These are phyloP conservation scores for Heliconius ethilla DNA, from an alignment of 2,888 invertebrate species.

Conservation along the genomic window DNA sequence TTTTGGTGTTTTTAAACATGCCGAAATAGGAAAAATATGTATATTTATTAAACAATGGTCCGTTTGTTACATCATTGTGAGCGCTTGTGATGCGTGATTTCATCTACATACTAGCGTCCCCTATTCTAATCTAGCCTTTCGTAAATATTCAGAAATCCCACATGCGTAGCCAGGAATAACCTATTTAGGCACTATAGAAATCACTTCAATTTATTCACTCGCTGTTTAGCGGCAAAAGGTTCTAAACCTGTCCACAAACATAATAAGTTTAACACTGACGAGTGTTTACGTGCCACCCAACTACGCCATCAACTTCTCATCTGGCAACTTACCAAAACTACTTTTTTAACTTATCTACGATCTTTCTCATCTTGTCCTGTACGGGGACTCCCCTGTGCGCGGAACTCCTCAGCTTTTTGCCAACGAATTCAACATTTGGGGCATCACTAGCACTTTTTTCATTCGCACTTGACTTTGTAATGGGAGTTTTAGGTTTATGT, in stretches of 20 bases:
- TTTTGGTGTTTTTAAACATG: constrained; percentile 55
- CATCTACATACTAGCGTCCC: constrained; percentile 62
- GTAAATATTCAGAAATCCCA: constrained; percentile 45
- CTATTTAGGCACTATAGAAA: constrained; percentile 13
- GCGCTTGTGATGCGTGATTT: constrained; percentile 65
- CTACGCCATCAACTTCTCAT: constrained; percentile 42
- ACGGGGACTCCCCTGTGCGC: constrained; percentile 70
- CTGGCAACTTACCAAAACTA: constrained; percentile 45
- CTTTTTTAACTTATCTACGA: constrained; percentile 60
- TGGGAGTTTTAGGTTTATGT: constrained; percentile 24
- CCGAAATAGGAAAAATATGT: constrained; percentile 72
- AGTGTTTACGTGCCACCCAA: constrained; percentile 6
- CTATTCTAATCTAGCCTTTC: constrained; percentile 50
- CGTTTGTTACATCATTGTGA: constrained; percentile 70
- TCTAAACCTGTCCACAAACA: constrained; percentile 7
- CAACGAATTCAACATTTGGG: constrained; percentile 39
- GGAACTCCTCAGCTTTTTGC: constrained; percentile 52
- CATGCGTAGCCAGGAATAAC: constrained; percentile 18
- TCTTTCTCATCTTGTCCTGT: constrained; percentile 67
- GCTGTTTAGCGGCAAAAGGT: neutral
- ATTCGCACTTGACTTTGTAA: constrained; percentile 53
- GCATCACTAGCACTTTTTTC: constrained; percentile 47
- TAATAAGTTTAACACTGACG: neutral
- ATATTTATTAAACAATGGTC: constrained; percentile 74
- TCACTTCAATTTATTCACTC: constrained; percentile 14